Conservation (phyloP, 2,888 invertebrate genomes). For the Eilema griseolum region DNA sequence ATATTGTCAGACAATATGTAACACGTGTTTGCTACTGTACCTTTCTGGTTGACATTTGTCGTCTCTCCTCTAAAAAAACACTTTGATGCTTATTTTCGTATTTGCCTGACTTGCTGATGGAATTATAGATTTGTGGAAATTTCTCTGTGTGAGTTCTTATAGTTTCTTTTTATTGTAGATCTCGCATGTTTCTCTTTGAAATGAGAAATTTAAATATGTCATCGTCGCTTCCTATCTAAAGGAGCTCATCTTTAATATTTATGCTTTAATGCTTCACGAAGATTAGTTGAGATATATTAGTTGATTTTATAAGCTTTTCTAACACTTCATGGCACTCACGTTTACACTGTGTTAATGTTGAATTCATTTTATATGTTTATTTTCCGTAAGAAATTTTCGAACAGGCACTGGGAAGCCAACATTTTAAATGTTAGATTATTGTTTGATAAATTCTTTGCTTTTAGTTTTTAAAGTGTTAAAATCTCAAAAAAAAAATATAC, state of each 20-base stretch:
- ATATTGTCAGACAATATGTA: slow-evolving; percentile 85
- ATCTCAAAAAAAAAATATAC: neutral
- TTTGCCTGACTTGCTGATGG: slow-evolving; percentile 79
- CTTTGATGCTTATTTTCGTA: slow-evolving; percentile 86
- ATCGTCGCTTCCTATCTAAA: slow-evolving; percentile 80
- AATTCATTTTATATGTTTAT: slow-evolving; percentile 52
- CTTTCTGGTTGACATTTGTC: slow-evolving; percentile 81
- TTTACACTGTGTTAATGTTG: slow-evolving; percentile 65
- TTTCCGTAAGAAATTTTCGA: slow-evolving; percentile 46
- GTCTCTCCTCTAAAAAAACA: slow-evolving; percentile 82
- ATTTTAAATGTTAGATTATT: slow-evolving; percentile 26
- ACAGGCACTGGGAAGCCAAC: slow-evolving; percentile 31
- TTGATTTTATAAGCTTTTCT: slow-evolving; percentile 56
- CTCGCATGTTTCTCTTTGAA: slow-evolving; percentile 76
- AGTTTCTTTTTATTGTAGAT: slow-evolving; percentile 73
- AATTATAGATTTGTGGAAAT: slow-evolving; percentile 85
- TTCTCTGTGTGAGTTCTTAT: slow-evolving; percentile 78
- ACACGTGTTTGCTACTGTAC: slow-evolving; percentile 83
- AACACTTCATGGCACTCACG: slow-evolving; percentile 61
- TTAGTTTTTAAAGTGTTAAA: slow-evolving; percentile 20
- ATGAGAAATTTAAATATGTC: slow-evolving; percentile 82
- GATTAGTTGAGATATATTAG: slow-evolving; percentile 66
- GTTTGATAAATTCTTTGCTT: slow-evolving; percentile 33
- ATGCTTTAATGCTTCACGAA: slow-evolving; percentile 67
- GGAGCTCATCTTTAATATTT: slow-evolving; percentile 73